Conservation (phyloP, 37 sponge, comb jelly and placozoan genomes). For the Lycopodina hypogea region DNA sequence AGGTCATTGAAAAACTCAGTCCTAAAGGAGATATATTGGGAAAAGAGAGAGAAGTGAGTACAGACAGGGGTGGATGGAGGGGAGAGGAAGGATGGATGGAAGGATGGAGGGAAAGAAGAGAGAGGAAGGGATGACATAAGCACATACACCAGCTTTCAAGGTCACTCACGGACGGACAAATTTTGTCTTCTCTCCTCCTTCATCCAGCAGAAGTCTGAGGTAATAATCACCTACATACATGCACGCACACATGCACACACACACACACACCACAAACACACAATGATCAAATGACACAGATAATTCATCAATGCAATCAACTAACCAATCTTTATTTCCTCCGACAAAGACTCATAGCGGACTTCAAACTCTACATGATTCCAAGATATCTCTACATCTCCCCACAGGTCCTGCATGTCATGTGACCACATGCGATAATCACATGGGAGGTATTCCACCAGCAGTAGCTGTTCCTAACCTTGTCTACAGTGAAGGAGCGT, state of each 20-base stretch:
- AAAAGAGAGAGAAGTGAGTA: not conserved
- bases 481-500: constrained; percentile 90
- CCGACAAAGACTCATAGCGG: constrained; percentile 90
- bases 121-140: not conserved
- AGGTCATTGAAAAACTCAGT: constrained; percentile 98
- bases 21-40: no score
- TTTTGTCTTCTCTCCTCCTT: constrained; percentile 73
- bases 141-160: no score
- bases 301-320: not conserved
- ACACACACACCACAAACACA: no score
- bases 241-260: not conserved
- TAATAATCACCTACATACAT: constrained; percentile 96
- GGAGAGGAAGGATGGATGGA: no score
- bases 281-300: not conserved
- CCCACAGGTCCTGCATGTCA: constrained; percentile 74
- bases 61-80: not conserved
- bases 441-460: not conserved
- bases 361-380: constrained; percentile 99
- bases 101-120: not conserved
- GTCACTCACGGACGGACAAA: constrained; percentile 83
- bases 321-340: constrained; percentile 91
- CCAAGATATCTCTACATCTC: constrained; percentile 88
- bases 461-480: constrained; percentile 19
- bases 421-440: constrained; percentile 3
- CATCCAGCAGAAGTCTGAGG: constrained; percentile 91